Conservation (phyloP, 2,797 vertebrate genomes). For the Coranthus polyacanthus region DNA sequence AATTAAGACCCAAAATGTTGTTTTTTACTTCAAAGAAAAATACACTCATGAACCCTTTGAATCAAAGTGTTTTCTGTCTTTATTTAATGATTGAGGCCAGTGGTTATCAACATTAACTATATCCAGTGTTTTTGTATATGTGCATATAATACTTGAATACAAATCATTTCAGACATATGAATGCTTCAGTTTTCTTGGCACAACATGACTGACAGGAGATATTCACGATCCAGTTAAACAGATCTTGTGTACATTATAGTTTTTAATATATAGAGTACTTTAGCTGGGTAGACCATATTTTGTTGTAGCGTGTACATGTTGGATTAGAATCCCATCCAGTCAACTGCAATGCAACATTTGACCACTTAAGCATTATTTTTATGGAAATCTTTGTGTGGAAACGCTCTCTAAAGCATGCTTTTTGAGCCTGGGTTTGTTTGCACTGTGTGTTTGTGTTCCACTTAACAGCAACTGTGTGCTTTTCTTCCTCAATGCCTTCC, state of each 20-base stretch:
- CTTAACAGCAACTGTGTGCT: conserved; percentile 88
- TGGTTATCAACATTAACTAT: conserved; percentile 46
- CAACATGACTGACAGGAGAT: conserved; percentile 45
- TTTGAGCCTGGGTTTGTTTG: conserved; percentile 80
- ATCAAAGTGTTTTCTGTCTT: conserved; percentile 83
- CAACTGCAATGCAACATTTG: conserved; percentile 37
- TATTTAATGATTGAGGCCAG: conserved; percentile 65
- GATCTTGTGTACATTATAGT: conserved; percentile 42
- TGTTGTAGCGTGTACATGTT: conserved; percentile 36
- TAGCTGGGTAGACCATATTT: conserved; percentile 84
- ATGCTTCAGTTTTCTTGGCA: conserved; percentile 64
- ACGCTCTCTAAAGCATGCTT: conserved; percentile 86
- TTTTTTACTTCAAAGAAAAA: conserved; percentile 76
- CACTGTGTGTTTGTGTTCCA: conserved; percentile 74
- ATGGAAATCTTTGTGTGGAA: conserved; percentile 29
- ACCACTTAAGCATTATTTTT: conserved; percentile 34
- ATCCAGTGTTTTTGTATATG: conserved; percentile 65
- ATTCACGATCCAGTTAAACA: conserved; percentile 19
- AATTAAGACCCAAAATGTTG: conserved; percentile 66
- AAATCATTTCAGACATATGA: conserved; percentile 67
- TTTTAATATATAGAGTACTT: conserved; percentile 65
- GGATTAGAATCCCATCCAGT: conserved; percentile 33
- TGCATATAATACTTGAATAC: conserved; percentile 81
- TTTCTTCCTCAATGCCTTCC: conserved; percentile 93
- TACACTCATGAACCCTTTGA: conserved; percentile 86